phyloP scores from a whole-genome alignment of 2,888 invertebrate genomes.

The Acleris literana region DNA sequence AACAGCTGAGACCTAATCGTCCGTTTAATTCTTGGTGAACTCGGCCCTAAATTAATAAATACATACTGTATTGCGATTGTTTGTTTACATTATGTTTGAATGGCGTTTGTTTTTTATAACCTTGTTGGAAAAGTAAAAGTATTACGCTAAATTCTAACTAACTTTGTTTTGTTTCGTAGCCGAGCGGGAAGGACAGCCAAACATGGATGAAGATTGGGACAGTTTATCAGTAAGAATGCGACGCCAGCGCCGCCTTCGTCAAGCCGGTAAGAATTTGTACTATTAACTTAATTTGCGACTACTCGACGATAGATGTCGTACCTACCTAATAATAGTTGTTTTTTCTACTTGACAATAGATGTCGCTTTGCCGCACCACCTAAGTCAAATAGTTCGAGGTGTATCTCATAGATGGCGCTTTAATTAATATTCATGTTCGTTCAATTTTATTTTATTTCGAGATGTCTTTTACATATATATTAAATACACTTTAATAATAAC shows the following conservation, averaged over 20 bases:
- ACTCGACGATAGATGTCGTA: conserved; percentile 46
- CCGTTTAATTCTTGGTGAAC: too few species aligned
- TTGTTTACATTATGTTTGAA: too few species aligned
- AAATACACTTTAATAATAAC: too few species aligned
- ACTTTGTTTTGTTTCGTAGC: conserved; percentile 53
- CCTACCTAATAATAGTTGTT: neutral
- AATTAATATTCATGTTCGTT: neutral
- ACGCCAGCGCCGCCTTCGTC: conserved; percentile 83
- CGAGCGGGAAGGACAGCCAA: conserved; percentile 84
- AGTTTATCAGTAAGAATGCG: conserved; percentile 90
- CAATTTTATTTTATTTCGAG: neutral
- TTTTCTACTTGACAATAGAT: conserved; percentile 12
- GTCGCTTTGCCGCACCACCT: conserved; percentile 1
- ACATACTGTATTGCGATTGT: too few species aligned
- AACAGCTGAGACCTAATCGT: too few species aligned
- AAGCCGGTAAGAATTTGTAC: conserved; percentile 62
- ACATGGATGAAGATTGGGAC: conserved; percentile 90
- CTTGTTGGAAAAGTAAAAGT: too few species aligned
- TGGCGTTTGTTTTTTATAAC: too few species aligned
- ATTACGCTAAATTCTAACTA: neutral
- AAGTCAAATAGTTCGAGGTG: conserved; percentile 36
- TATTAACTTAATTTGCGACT: conserved; percentile 45
- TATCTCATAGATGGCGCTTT: conserved; percentile 36
- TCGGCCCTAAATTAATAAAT: too few species aligned
- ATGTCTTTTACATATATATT: neutral